Evolutionary conservation across 2,888 invertebrate species (phyloP).

Genomic region (Protophormia terraenovae): DNA sequence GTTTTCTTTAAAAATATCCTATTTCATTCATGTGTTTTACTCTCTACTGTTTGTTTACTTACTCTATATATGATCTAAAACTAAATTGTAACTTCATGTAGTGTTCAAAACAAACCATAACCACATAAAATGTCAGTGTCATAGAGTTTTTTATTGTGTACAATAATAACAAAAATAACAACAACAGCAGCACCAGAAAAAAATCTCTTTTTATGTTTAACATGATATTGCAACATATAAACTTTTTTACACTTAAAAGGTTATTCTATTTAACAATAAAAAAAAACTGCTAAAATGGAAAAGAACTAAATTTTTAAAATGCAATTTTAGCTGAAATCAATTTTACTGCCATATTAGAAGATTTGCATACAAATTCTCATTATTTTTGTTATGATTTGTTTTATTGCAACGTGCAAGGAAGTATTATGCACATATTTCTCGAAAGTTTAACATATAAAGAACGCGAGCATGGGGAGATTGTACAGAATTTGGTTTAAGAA

Average conservation of each 20-base stretch:
- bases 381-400: background rate
- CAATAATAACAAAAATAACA: background rate
- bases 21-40: background rate
- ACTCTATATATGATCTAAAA: background rate
- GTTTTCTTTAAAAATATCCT: no score
- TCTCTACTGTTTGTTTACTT: background rate
- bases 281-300: background rate
- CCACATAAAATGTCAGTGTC: background rate
- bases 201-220: background rate
- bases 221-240: conserved; percentile 2
- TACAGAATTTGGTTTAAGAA: background rate
- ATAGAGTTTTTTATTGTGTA: background rate
- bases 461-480: no score
- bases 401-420: background rate
- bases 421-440: no score
- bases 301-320: background rate
- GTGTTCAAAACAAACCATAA: background rate
- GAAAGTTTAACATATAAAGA: no score
- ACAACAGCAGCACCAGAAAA: background rate
- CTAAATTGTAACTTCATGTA: background rate
- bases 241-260: background rate
- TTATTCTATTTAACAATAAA: background rate
- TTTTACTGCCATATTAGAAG: conserved; percentile 3
- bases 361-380: background rate
- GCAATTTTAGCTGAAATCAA: conserved; percentile 4